These are phyloP conservation scores for Ara ararauna DNA, from an alignment of 2,797 vertebrate species.

Conservation along the genomic window DNA sequence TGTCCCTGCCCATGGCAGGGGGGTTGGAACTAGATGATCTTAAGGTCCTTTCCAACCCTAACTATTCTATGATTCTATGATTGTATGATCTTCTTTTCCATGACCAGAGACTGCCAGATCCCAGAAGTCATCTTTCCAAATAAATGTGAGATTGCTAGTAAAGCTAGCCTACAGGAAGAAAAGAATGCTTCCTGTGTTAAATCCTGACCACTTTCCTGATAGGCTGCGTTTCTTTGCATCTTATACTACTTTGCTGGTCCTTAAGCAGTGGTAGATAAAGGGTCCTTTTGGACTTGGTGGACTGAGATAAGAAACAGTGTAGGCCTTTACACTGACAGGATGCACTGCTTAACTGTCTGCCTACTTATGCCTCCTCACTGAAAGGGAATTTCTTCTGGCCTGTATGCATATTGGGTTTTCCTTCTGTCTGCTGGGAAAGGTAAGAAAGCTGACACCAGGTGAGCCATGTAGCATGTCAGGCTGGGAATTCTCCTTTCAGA, in stretches of 20 bases:
- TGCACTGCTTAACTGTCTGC: background rate
- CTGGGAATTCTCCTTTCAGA: background rate
- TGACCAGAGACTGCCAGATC: background rate
- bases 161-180: background rate
- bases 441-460: background rate
- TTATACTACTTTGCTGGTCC: background rate
- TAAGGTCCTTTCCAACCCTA: too few relatives aligned
- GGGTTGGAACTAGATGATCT: too few relatives aligned
- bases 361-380: background rate
- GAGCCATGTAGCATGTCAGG: background rate
- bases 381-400: background rate
- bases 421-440: background rate
- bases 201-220: background rate
- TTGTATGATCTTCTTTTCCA: background rate
- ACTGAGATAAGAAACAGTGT: background rate
- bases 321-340: background rate
- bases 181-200: background rate
- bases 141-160: background rate
- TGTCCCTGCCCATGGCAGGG: too few relatives aligned
- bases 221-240: background rate
- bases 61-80: too few relatives aligned
- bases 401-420: background rate
- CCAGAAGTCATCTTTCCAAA: background rate
- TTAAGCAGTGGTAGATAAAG: background rate
- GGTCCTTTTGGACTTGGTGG: background rate